These are phyloP conservation scores for Pipistrellus pygmaeus DNA, from an alignment of 2,797 vertebrate species.

Conservation along the genomic window DNA sequence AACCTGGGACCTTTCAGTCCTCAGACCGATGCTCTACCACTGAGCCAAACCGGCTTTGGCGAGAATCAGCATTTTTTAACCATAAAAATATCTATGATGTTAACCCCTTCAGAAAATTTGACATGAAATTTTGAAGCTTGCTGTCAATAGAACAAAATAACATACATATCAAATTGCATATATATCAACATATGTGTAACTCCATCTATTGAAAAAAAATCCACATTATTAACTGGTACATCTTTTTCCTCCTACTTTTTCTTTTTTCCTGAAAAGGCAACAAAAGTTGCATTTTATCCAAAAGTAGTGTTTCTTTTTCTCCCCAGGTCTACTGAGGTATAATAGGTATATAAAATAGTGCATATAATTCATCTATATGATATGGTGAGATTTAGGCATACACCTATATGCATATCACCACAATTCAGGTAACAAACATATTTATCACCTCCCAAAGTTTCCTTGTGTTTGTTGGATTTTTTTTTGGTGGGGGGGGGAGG, in stretches of 20 bases:
- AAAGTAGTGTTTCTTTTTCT: not conserved
- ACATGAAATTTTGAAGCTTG: too few species aligned
- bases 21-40: too few species aligned
- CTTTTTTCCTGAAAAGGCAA: not conserved
- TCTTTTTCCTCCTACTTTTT: not conserved
- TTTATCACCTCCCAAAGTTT: not conserved
- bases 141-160: too few species aligned
- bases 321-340: not conserved
- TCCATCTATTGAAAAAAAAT: too few species aligned
- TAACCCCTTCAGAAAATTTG: too few species aligned
- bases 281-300: not conserved
- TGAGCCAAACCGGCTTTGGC: too few species aligned
- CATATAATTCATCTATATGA: not conserved
- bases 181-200: too few species aligned
- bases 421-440: not conserved
- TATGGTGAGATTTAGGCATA: not conserved
- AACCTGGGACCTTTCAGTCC: too few species aligned
- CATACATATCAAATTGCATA: too few species aligned
- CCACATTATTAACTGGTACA: too few species aligned
- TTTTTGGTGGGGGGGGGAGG: fast-evolving
- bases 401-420: not conserved
- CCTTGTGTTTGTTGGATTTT: not conserved
- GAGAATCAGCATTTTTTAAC: too few species aligned
- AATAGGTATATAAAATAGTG: not conserved
- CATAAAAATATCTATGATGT: too few species aligned